Base-by-base conservation (phyloP, 2,797 vertebrate species). In the Halcyon leucocephala region DNA sequence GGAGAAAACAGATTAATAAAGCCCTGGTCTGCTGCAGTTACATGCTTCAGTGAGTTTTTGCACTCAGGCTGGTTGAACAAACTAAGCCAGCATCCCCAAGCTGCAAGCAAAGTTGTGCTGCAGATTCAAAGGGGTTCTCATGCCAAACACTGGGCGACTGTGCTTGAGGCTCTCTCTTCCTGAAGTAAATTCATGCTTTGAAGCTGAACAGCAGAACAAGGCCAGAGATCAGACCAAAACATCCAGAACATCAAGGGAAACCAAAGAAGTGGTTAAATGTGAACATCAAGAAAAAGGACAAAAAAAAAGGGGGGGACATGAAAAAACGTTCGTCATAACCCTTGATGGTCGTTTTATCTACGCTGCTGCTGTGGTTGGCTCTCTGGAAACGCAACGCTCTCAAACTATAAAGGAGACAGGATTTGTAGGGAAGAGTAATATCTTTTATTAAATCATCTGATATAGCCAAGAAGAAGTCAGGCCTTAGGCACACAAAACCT, bases 141-240 rank as follows among this genome's bases (percentile, higher is more conserved):
- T 44, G 57, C 78, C 89, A 84, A 93, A 85, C 46, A 46, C 87
- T 35, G 58, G 46, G 67, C 22, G 19, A 77, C 57, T 0, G 6
- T 0, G 44, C 71, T 88, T 1, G 1, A 90, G 81, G 62, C 67
- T 93, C n/a, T 16, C 71, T 70, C 55, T 73, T 57, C 65, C 66
- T 7, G 7, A 58, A 83, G 67, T 35, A 82, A 70, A 80, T 79
- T 92, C 78, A 62, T 0, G 4, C 83, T 96, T 97, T 95, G 94
- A 97, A 95, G 93, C 33, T 87, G 67, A 95, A 94, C 41, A 78
- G 92, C 51, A 52, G 88, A 96, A 90, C 2, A 0, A 86, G 94
- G 90, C 86, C 90, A 92, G 81, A 89, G 90, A 95, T 93, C 90
- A 96, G 93, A 95, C 92, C 95, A 92, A 95, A 95, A 94, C 76